These are phyloP conservation scores for Thecocarcelia acutangulata DNA, from an alignment of 2,888 invertebrate genomes.

Conservation along the genomic window DNA sequence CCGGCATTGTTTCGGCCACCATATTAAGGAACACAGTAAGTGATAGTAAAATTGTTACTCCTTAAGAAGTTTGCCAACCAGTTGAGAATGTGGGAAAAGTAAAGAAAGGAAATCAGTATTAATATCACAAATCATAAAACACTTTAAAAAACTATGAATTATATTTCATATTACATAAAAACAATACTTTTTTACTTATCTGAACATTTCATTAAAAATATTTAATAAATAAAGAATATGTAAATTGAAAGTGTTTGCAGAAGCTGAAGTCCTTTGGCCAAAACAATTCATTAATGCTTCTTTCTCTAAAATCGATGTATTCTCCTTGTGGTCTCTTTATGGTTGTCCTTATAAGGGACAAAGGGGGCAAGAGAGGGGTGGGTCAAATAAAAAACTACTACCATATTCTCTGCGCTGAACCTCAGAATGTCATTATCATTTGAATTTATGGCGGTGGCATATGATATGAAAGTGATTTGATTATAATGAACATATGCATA, in stretches of 20 bases:
- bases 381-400: slow-evolving; percentile 81
- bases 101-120: slow-evolving; percentile 1
- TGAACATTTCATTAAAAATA: slow-evolving; percentile 33
- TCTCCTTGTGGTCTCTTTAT: slow-evolving; percentile 25
- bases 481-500: slow-evolving; percentile 10
- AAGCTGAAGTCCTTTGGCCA: slow-evolving; percentile 52
- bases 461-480: slow-evolving; percentile 39
- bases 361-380: slow-evolving; percentile 44
- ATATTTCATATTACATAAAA: not conserved
- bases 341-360: slow-evolving; percentile 35
- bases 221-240: slow-evolving; percentile 18
- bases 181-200: slow-evolving; percentile 49
- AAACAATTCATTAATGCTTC: slow-evolving; percentile 53
- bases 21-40: slow-evolving; percentile 98
- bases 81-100: not conserved
- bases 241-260: slow-evolving; percentile 47
- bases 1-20: slow-evolving; percentile 99
- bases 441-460: slow-evolving; percentile 47
- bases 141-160: not conserved
- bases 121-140: slow-evolving; percentile 3
- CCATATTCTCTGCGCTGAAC: slow-evolving; percentile 81
- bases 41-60: slow-evolving; percentile 98
- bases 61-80: slow-evolving; percentile 82
- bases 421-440: slow-evolving; percentile 72
- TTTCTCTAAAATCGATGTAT: slow-evolving; percentile 48